phyloP scores from a whole-genome alignment of 2,888 invertebrate species.

The Himalopsyche anomala region DNA sequence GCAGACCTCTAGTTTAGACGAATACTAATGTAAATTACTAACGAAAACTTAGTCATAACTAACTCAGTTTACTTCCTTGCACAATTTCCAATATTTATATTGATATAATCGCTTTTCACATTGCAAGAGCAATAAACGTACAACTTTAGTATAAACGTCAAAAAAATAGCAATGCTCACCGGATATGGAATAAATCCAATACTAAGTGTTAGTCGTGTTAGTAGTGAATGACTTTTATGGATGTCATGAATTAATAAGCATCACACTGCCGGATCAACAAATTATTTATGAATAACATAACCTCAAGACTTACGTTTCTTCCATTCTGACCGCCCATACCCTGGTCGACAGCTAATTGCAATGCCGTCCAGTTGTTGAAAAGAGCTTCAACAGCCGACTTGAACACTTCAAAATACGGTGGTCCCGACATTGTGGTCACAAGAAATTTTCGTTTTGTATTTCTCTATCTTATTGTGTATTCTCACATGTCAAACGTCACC shows the following conservation, averaged over 20 bases:
- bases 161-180: too few relatives aligned
- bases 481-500: slow-evolving; percentile 22
- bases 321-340: slow-evolving; percentile 84
- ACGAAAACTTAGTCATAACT: too few relatives aligned
- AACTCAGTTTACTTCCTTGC: too few relatives aligned
- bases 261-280: background rate
- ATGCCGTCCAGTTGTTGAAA: slow-evolving; percentile 84
- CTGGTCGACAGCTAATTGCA: slow-evolving; percentile 85
- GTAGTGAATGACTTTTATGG: background rate
- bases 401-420: slow-evolving; percentile 69
- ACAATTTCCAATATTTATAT: too few relatives aligned
- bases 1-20: too few relatives aligned
- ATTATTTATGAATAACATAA: slow-evolving; percentile 4
- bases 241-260: background rate
- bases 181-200: too few relatives aligned
- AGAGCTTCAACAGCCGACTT: slow-evolving; percentile 81
- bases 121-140: too few relatives aligned
- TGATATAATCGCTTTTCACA: too few relatives aligned
- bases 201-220: background rate
- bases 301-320: slow-evolving; percentile 76
- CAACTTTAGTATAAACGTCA: too few relatives aligned
- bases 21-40: too few relatives aligned
- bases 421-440: slow-evolving; percentile 38
- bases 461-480: background rate
- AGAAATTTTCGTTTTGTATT: background rate